Percentiles rank a stretch among this genome's conserved stretches.
These are phyloP conservation scores for Triplophysa yarkandensis DNA, from an alignment of 2,797 vertebrate species.

Conservation along the genomic window DNA sequence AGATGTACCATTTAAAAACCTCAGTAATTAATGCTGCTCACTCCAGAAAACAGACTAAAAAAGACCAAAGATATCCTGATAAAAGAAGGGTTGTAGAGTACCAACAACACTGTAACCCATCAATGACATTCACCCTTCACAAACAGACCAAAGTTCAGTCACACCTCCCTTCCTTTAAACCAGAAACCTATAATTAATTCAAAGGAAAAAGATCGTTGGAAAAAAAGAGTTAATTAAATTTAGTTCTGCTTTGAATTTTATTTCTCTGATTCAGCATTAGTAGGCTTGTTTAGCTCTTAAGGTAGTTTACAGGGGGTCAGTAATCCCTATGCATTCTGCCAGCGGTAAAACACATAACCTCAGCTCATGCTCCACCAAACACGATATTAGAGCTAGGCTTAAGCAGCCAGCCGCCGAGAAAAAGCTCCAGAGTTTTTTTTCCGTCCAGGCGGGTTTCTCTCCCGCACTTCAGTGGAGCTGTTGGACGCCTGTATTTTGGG, in stretches of 20 bases:
- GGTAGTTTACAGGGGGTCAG: conserved; percentile 67
- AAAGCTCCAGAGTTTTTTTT: conserved; percentile 53
- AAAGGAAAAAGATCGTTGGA: neutral
- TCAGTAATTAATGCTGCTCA: conserved; percentile 66
- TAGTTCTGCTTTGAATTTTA: conserved; percentile 16
- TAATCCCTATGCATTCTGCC: conserved; percentile 74
- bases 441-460: conserved; percentile 53
- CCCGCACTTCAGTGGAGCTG: conserved; percentile 69
- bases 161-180: conserved; percentile 20
- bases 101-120: conserved; percentile 12
- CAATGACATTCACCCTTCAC: conserved; percentile 40
- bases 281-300: conserved; percentile 60
- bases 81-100: neutral
- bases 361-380: conserved; percentile 71
- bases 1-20: conserved; percentile 68
- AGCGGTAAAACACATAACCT: conserved; percentile 75
- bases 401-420: conserved; percentile 70
- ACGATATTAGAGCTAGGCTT: conserved; percentile 71
- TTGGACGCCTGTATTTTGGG: conserved; percentile 81
- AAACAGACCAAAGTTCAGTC: conserved; percentile 17
- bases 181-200: conserved; percentile 35
- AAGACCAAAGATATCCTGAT: conserved; percentile 28
- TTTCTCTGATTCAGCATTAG: conserved; percentile 30
- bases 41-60: conserved; percentile 44
- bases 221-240: conserved; percentile 41